Base-by-base conservation (phyloP, 2,113 vertebrate species). In the Myotis yumanensis region DNA sequence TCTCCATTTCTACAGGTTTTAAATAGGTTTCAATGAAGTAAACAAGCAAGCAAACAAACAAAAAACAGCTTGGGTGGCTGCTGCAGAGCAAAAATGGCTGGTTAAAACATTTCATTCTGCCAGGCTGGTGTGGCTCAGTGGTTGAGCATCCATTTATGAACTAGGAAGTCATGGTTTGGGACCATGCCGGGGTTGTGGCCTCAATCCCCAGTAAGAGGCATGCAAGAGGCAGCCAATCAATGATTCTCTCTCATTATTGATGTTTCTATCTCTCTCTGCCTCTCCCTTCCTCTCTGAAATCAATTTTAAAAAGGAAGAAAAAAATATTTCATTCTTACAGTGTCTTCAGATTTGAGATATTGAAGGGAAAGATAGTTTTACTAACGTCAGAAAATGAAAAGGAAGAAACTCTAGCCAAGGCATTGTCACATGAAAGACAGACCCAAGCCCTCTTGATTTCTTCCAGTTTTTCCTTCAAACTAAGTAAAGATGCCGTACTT, bases 1-100 rank as follows among this genome's bases (percentile, higher is more conserved):
- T 22, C 23, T 95, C 96, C 95, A 95, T 95, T 97, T 96, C 86
- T 96, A 95, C 54, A 97, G 96, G 84, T 96, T 97, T 97, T 97
- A 97, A 97, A 95, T 94, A 83, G 89, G 96, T 97, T 97, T 93
- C 54, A 96, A 68, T 95, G 93, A 35, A 75, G 4, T 12, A 23
- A 86, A 62, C 11, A 62, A 62, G 59, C 59, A 89, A 85, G 23
- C 14, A 62, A 82, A 76, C 15, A 20, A 25, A 18, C 28, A 69
- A 75, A 88, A 48, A 48, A 12, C 15, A 23, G 0, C 71, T 73
- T 54, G 0, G 28, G 16, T 51, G 62, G 12, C 30, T 76, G 6
- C 51, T 91, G 25, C 25, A 82, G 1, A 88, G 54, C 46, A 91
- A 66, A 91, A 87, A n/a, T n/a, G 12, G 25, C 28, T 88, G 28